A percentile compares a stretch with the other conserved stretches of the same genome.
Evolutionary conservation across 2,888 invertebrate species (phyloP).

Genomic region (Pandemis heparana): DNA sequence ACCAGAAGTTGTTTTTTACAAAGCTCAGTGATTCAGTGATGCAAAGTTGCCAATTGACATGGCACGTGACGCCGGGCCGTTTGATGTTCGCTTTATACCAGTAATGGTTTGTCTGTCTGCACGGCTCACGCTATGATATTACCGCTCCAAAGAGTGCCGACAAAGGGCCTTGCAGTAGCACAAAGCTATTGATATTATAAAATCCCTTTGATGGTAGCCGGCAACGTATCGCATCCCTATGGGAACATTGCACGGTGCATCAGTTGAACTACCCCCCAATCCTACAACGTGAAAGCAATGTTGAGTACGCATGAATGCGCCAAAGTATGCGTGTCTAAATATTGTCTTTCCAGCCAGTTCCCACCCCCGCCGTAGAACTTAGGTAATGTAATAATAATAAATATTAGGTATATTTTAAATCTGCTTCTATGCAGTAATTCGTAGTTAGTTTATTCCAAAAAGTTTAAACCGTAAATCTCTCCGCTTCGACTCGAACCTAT

Average conservation of each 20-base stretch:
- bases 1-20: constrained; percentile 35
- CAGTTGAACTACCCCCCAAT: constrained; percentile 43
- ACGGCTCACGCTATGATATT: constrained; percentile 59
- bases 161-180: constrained; percentile 78
- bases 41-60: constrained; percentile 52
- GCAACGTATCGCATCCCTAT: constrained; percentile 60
- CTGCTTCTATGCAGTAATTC: constrained; percentile 33
- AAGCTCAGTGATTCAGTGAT: constrained; percentile 43
- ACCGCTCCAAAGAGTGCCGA: constrained; percentile 64
- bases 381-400: neutral
- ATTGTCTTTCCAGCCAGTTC: constrained; percentile 22
- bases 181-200: constrained; percentile 81
- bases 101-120: constrained; percentile 72
- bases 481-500: constrained; percentile 48
- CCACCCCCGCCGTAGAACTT: neutral
- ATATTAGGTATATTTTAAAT: constrained; percentile 18
- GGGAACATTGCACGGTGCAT: constrained; percentile 52
- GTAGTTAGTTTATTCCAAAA: constrained; percentile 33
- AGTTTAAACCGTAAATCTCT: constrained; percentile 53
- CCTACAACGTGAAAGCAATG: constrained; percentile 23
- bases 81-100: constrained; percentile 75
- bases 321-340: constrained; percentile 20
- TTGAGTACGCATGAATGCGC: constrained; percentile 16
- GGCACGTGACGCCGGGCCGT: constrained; percentile 77
- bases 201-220: constrained; percentile 77